Evolutionary conservation across 2,888 invertebrate genomes (phyloP), one percentile per base, ranked within the genome.

Genomic region (Agonum fuliginosum): DNA sequence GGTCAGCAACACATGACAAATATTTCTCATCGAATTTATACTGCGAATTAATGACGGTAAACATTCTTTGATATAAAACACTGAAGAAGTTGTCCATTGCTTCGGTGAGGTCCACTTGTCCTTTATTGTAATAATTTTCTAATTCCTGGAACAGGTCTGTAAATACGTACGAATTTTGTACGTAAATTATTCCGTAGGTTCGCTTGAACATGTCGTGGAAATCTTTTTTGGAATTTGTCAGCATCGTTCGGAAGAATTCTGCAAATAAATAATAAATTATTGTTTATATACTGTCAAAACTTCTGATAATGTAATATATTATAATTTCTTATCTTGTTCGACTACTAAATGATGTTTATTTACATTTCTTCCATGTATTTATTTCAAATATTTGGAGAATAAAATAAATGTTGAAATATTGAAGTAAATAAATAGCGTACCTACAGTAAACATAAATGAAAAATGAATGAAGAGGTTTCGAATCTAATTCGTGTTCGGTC

Each of bases 161-260:
- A 88, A 98, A 98, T 58, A 98, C 95, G 84, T 95, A 94, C 8
- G 97, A 92, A 87, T 98, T 97, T 85, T 96, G 94, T 85, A 97
- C 94, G 89, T 98, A 98, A 82, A 98, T 92, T 86, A 96, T 93
- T 73, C 98, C 98, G 88, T 98, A 98, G 0, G 98, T 98, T 81
- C 93, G 91, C 84, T 95, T 94, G 89, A 98, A 98, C 98, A 98
- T 98, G 80, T 93, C 92, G 88, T 98, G 96, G 86, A 98, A 96
- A 85, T 95, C 96, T 81, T 90, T 90, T 82, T 95, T 93, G 19
- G 97, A 96, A 81, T 93, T 92, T 82, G 91, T 90, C 86, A 98
- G 89, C 83, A 98, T 91, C 81, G 94, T 93, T 83, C 92, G 92
- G 90, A 98, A 98, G 87, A 95, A 94, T 83, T 93, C 97, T 97